Evolutionary conservation across 2,888 invertebrate genomes (phyloP).

Genomic region (Chrysolina haemoptera): DNA sequence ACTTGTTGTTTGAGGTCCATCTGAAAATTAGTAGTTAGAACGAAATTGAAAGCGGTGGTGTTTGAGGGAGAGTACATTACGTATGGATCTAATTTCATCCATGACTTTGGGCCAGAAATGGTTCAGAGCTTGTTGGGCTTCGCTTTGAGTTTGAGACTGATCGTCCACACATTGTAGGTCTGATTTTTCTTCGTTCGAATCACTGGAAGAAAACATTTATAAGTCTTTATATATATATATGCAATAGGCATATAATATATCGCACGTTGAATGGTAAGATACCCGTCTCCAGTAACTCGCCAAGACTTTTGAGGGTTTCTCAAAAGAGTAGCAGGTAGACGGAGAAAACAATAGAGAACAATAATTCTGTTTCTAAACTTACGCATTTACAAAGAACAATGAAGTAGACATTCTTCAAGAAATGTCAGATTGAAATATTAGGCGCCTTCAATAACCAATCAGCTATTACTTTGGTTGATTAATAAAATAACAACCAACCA

Average conservation of each 20-base stretch:
- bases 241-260: too few relatives aligned
- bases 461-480: constrained; percentile 39
- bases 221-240: constrained; percentile 2
- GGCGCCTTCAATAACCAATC: constrained; percentile 55
- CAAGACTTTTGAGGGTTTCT: too few relatives aligned
- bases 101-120: constrained; percentile 88
- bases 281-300: too few relatives aligned
- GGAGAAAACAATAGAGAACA: too few relatives aligned
- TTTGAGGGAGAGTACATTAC: constrained; percentile 73
- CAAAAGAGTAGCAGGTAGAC: too few relatives aligned
- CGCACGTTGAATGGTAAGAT: too few relatives aligned
- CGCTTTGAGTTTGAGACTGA: constrained; percentile 71
- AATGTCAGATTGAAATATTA: constrained; percentile 33
- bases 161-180: constrained; percentile 64
- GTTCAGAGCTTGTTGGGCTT: constrained; percentile 80
- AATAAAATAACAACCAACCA: constrained; percentile 28
- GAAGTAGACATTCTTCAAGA: constrained; percentile 68
- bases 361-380: constrained; percentile 70
- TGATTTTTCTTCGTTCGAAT: constrained; percentile 62
- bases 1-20: constrained; percentile 93
- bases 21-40: constrained; percentile 66
- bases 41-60: not conserved
- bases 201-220: constrained; percentile 40
- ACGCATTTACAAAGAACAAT: constrained; percentile 82
- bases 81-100: constrained; percentile 85